Conservation (phyloP, 2,113 vertebrate genomes). For the Bos indicus region DNA sequence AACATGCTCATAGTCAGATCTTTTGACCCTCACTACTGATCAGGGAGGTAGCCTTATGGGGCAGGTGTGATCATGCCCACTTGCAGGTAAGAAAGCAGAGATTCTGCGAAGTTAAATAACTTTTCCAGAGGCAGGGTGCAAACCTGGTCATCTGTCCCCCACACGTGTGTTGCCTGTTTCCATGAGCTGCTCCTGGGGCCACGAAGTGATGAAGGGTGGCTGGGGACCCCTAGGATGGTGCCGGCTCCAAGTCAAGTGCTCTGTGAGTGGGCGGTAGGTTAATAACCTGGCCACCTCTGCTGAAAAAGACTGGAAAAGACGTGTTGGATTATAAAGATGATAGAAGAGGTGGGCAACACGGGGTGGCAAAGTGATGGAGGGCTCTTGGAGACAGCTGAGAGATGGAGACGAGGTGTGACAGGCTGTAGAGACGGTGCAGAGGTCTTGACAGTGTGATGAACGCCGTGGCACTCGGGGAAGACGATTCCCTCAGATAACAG, state of each 20-base stretch:
- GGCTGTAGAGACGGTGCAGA: background rate
- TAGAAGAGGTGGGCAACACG: rapidly evolving
- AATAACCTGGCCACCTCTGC: background rate
- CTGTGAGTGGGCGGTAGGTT: background rate
- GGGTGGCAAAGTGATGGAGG: background rate
- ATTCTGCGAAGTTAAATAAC: background rate
- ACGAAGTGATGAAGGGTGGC: rapidly evolving
- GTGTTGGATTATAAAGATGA: background rate
- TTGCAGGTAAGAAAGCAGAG: background rate
- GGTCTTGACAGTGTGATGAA: background rate
- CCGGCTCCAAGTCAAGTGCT: background rate
- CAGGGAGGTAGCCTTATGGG: background rate
- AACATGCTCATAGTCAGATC: background rate
- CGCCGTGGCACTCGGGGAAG: background rate
- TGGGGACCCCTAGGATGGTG: rapidly evolving
- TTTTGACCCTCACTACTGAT: background rate
- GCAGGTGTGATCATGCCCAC: background rate
- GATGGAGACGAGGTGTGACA: background rate
- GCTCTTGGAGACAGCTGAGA: background rate
- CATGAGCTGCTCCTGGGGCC: rapidly evolving
- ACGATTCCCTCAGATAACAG: background rate
- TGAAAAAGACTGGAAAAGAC: background rate
- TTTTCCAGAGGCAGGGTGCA: background rate
- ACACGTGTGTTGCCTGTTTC: too few relatives aligned
- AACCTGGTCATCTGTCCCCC: background rate